phyloP scores from a whole-genome alignment of 2,113 vertebrate species.

The Pygoscelis adeliae region DNA sequence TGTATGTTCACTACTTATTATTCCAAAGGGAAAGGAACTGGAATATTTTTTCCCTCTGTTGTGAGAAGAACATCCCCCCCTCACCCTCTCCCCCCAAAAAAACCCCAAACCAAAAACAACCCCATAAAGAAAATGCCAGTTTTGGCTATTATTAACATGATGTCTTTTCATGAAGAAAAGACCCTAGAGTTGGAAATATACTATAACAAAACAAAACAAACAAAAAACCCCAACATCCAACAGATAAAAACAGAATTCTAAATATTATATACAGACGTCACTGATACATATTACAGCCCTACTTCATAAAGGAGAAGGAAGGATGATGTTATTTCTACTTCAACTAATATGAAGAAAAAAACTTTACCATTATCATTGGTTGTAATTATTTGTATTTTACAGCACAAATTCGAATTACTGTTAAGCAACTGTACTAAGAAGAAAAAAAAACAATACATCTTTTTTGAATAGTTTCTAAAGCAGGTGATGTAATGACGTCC shows the following conservation, averaged over 20 bases:
- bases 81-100: accelerated
- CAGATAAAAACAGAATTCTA: neutral
- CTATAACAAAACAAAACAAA: neutral
- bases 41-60: neutral
- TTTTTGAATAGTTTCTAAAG: neutral
- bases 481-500: neutral
- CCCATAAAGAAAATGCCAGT: neutral
- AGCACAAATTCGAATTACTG: neutral
- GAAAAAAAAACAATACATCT: neutral
- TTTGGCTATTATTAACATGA: neutral
- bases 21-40: neutral
- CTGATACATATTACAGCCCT: neutral
- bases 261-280: neutral
- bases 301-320: neutral
- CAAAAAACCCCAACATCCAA: neutral
- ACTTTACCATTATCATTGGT: neutral
- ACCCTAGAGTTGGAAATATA: neutral
- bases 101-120: neutral
- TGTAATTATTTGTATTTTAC: neutral
- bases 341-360: neutral
- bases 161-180: neutral
- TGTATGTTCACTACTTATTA: neutral
- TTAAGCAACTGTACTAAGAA: neutral
- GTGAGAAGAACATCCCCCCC: neutral
- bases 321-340: neutral